These are phyloP conservation scores for Scaptomyza hsui DNA, from an alignment of 1,140 invertebrate genomes.

Conservation along the genomic window DNA sequence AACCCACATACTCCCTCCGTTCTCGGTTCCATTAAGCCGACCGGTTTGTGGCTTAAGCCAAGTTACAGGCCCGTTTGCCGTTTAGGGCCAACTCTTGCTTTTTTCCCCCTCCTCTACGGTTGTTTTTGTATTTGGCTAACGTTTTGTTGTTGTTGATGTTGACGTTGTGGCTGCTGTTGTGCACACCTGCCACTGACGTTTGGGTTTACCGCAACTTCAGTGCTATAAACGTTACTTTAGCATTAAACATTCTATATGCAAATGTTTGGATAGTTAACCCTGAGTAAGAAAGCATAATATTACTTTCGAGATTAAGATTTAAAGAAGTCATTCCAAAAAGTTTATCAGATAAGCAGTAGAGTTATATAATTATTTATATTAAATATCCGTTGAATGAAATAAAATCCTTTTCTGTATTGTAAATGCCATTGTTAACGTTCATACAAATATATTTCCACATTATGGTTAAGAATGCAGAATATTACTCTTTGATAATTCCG, in stretches of 20 bases:
- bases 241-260: slow-evolving; percentile 35
- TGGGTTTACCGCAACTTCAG: slow-evolving; percentile 48
- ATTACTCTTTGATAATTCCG: background rate
- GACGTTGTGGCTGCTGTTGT: slow-evolving; percentile 35
- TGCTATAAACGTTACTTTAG: slow-evolving; percentile 15
- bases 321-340: background rate
- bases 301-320: no score
- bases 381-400: no score
- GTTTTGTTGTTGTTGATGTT: slow-evolving; percentile 43
- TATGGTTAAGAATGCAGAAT: slow-evolving; percentile 8
- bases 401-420: no score
- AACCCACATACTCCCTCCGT: background rate
- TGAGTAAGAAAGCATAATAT: background rate
- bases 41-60: slow-evolving; percentile 71
- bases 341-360: background rate
- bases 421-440: background rate
- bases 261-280: slow-evolving; percentile 1
- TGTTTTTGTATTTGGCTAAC: slow-evolving; percentile 52
- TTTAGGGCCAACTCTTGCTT: slow-evolving; percentile 62
- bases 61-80: slow-evolving; percentile 50
- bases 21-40: slow-evolving; percentile 39
- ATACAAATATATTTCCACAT: background rate
- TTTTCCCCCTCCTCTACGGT: slow-evolving; percentile 25
- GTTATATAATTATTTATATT: no score
- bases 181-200: slow-evolving; percentile 74